Base-by-base conservation (phyloP, 2,888 invertebrate genomes). In the Kuschelorhynchus macadamiae region DNA sequence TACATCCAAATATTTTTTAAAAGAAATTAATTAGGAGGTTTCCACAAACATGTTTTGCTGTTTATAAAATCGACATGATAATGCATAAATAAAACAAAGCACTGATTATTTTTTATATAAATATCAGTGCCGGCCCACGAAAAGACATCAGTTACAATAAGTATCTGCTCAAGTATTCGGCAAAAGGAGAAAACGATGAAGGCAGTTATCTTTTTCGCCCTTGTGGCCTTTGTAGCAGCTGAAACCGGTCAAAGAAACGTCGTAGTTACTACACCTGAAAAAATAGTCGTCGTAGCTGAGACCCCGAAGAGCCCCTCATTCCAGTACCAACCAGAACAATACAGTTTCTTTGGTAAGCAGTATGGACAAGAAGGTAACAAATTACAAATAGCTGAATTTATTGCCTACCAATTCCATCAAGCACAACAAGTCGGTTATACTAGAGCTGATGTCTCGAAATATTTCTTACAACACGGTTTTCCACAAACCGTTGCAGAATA, bases 161-260 rank as follows among this genome's bases (percentile, higher is more conserved):
- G 21, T 12, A 16, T 47, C 36, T 61, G 39, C 16, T 8, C n/a
- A 33, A 55, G 61, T 61, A 47, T 25, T 20, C 18, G 11, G 44
- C 20, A 46, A 41, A n/a, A 50, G 60, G 21, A 50, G 36, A 60
- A 36, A 7, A 39, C 60, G 25, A 67, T 62, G 67, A 62, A 67
- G 52, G 44, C 57, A 25, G 41, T 68, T 16, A 16, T 59, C 11
- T 46, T 63, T 4, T 18, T 63, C 1, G 67, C 62, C 59, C 17
- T 68, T 9, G 62, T 68, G 64, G 69, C 59, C n/a, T 41, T 53
- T 30, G 64, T 32, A 14, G 63, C 69, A 14, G 63, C 69, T 0
- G 42, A 33, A 18, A 49, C 60, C 21, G 21, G 21, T 21, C 21
- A 8, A 21, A 50, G 33, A 33, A 17, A 50, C 12, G 50, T 50